phyloP scores from a whole-genome alignment of 1,140 invertebrate genomes.

The Drosophila nasuta region DNA sequence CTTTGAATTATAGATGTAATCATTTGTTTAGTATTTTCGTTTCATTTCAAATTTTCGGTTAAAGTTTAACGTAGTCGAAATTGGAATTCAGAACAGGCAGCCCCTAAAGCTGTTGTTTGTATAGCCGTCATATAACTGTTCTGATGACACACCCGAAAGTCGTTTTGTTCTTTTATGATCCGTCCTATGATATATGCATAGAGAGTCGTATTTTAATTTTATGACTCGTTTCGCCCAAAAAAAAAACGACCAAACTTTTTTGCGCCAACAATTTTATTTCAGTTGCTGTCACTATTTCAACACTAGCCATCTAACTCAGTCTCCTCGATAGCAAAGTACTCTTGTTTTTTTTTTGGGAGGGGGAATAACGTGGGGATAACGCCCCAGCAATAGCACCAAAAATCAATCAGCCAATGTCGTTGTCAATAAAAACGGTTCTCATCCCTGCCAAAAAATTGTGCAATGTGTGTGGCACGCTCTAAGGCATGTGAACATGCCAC shows the following conservation, averaged over 20 bases:
- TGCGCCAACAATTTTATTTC: conserved; percentile 36
- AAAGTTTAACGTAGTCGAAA: background rate
- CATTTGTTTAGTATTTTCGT: background rate
- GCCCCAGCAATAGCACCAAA: conserved; percentile 47
- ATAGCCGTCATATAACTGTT: background rate
- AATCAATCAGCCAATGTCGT: conserved; percentile 67
- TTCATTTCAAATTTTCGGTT: background rate
- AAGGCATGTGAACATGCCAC: conserved; percentile 59
- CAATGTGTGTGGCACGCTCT: conserved; percentile 33
- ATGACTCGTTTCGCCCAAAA: conserved; percentile 20
- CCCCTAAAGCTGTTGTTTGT: conserved; percentile 1
- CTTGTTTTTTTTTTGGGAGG: conserved; percentile 10
- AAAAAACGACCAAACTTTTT: background rate
- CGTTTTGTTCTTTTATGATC: conserved; percentile 31
- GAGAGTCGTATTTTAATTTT: conserved; percentile 37
- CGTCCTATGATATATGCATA: conserved; percentile 16
- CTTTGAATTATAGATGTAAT: background rate
- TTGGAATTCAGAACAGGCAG: conserved; percentile 12
- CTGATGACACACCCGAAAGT: conserved; percentile 31
- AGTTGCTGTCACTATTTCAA: conserved; percentile 34
- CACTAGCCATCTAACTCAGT: conserved; percentile 31
- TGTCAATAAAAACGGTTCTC: conserved; percentile 38
- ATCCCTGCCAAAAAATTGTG: background rate
- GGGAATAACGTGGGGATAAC: conserved; percentile 29
- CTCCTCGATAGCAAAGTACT: conserved; percentile 2